Evolutionary conservation across 2,888 invertebrate genomes (phyloP), one percentile per base, ranked within the genome.

Genomic region (Morpho achilles): DNA sequence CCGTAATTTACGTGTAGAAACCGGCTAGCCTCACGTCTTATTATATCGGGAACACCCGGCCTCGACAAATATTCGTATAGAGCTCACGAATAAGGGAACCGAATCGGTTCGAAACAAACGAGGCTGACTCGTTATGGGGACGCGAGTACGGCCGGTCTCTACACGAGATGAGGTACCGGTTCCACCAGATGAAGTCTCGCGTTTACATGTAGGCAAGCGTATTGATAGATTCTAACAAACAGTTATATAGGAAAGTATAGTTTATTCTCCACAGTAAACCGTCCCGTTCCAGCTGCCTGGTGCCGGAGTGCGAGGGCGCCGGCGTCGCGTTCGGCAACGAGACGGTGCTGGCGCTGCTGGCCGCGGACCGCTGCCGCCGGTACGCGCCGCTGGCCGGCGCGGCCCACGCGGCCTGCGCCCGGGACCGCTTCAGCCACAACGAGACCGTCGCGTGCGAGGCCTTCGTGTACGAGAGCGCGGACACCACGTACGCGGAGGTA

Each of bases 271-370:
- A 39, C 40, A 10, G 48, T 23, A 7, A 7, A 40, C 42, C 10
- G 9, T 9, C 42, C 42, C 9, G 42, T 43, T 65, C 10, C 74
- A 93, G 93, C 53, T 93, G 93, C 69, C 69, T 84, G 44, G 87
- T 93, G 45, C 87, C 91, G 7, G 92, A 92, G 68, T 93, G 93
- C 76, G 93, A 93, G 65, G 79, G 82, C 7, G 23, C 32, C 9
- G 65, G 58, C 47, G 66, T 40, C 51, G 45, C 62, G 48, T 83
- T 70, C 68, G 62, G 16, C 44, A 75, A 79, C 69, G 56, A 56
- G n/a, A 61, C 74, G 0, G 76, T 70, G 49, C 56, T 44, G 50
- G 69, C 67, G 51, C 73, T 84, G 63, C 76, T 82, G 58, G 77
- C 81, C 3, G 49, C 32, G 3, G 66, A 66, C 46, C 51, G 69